These are phyloP conservation scores for Corbicula japonica DNA, from an alignment of 2,888 invertebrate genomes.

Conservation along the genomic window DNA sequence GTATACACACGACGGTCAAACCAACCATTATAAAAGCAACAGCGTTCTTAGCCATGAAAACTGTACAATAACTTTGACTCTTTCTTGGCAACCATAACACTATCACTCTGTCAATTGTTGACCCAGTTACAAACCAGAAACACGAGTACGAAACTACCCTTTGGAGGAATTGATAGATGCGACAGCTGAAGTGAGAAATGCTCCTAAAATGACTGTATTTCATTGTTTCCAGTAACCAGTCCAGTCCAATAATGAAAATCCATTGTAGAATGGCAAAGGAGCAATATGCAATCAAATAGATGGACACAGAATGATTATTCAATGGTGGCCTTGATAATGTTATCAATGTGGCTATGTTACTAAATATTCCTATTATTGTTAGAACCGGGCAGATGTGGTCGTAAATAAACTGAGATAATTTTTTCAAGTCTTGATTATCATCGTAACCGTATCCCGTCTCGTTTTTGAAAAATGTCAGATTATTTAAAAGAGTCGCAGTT, in stretches of 20 bases:
- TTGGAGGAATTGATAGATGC: constrained; percentile 76
- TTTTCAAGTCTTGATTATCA: background rate
- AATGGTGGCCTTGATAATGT: constrained; percentile 68
- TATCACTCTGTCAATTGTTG: constrained; percentile 78
- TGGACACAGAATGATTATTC: constrained; percentile 68
- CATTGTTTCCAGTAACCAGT: constrained; percentile 73
- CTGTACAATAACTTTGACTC: constrained; percentile 74
- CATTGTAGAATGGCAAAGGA: constrained; percentile 73
- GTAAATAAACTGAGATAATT: constrained; percentile 46
- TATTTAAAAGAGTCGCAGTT: background rate
- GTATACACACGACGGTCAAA: constrained; percentile 78
- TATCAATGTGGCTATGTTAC: constrained; percentile 70
- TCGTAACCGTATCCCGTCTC: background rate
- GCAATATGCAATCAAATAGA: constrained; percentile 76
- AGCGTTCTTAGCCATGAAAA: constrained; percentile 78
- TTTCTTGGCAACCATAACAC: constrained; percentile 71
- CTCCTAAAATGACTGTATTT: constrained; percentile 65
- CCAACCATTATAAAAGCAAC: constrained; percentile 73
- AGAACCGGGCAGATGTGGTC: constrained; percentile 72
- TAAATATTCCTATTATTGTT: constrained; percentile 74
- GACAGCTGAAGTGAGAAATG: constrained; percentile 76
- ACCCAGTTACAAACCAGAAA: constrained; percentile 80
- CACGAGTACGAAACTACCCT: constrained; percentile 76
- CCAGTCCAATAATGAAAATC: constrained; percentile 71
- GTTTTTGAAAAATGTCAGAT: background rate